These are phyloP conservation scores for Glossophaga mutica DNA, from an alignment of 2,797 vertebrate genomes.

Conservation along the genomic window DNA sequence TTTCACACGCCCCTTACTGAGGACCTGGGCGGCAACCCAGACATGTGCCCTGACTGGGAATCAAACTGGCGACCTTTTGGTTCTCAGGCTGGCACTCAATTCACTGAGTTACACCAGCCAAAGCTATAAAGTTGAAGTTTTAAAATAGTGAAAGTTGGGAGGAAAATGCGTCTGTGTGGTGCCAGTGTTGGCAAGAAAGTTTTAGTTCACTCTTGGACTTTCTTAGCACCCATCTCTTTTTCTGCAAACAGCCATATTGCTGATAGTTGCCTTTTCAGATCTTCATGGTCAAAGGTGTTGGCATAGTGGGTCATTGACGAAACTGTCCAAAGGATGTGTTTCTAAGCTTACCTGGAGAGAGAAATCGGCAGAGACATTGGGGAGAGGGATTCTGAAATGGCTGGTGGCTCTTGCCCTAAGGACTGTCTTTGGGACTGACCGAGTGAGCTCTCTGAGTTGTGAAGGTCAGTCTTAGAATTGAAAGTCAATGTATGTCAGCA, in stretches of 20 bases:
- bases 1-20: too few species aligned
- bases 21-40: too few species aligned
- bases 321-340: background rate
- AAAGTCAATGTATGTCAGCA: background rate
- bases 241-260: background rate
- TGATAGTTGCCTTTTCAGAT: background rate
- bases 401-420: background rate
- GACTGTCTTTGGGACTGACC: background rate
- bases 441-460: background rate
- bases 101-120: too few species aligned
- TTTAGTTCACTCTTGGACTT: background rate
- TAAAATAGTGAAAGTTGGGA: background rate
- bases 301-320: background rate
- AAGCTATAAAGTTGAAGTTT: background rate
- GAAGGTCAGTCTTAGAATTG: background rate
- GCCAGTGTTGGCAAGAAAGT: background rate
- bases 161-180: background rate
- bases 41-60: too few species aligned
- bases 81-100: too few species aligned
- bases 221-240: background rate
- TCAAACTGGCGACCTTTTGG: too few species aligned
- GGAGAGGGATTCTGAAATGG: background rate
- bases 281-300: background rate
- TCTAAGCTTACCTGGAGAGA: background rate
- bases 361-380: background rate